These are phyloP conservation scores for Bradypus variegatus DNA, from an alignment of 2,797 vertebrate species.

Conservation along the genomic window DNA sequence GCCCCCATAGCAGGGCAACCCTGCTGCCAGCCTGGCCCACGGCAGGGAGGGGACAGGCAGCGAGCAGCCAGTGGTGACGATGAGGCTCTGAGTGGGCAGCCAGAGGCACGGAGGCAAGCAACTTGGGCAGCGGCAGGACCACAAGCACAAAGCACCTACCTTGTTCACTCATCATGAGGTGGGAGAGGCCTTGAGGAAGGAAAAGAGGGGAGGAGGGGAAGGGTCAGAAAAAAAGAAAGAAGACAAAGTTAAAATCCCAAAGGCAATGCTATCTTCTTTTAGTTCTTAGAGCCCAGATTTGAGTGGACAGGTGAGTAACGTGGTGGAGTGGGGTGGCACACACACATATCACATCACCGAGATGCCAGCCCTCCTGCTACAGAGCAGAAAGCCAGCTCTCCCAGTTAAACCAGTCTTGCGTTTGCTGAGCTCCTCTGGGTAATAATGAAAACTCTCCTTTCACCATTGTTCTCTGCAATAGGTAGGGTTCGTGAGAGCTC, in stretches of 20 bases:
- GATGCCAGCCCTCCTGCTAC: neutral
- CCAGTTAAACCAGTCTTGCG: neutral
- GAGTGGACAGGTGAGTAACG: neutral
- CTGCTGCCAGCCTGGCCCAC: constrained; percentile 38
- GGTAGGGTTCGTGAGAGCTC: neutral
- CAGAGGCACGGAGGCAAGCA: constrained; percentile 53
- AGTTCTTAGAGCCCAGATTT: constrained; percentile 56
- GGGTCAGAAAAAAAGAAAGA: constrained; percentile 64
- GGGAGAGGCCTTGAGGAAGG: constrained; percentile 87
- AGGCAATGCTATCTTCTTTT: constrained; percentile 63
- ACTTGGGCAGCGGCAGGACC: constrained; percentile 59
- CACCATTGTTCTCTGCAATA: neutral
- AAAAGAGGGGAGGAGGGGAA: constrained; percentile 47
- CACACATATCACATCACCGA: neutral
- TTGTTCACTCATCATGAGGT: constrained; percentile 98
- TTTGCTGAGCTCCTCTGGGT: constrained; percentile 10
- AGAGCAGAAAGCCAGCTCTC: neutral
- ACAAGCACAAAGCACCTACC: constrained; percentile 79
- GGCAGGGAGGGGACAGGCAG: constrained; percentile 46
- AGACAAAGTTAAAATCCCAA: constrained; percentile 70
- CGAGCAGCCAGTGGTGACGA: constrained; percentile 31
- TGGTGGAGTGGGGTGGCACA: neutral
- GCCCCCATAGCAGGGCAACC: neutral
- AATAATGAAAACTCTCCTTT: neutral
- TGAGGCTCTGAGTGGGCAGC: constrained; percentile 42